A percentile compares a stretch with the other conserved stretches of the same genome.
Conservation (phyloP, 2,888 invertebrate species). For the Heliothis peltigera region DNA sequence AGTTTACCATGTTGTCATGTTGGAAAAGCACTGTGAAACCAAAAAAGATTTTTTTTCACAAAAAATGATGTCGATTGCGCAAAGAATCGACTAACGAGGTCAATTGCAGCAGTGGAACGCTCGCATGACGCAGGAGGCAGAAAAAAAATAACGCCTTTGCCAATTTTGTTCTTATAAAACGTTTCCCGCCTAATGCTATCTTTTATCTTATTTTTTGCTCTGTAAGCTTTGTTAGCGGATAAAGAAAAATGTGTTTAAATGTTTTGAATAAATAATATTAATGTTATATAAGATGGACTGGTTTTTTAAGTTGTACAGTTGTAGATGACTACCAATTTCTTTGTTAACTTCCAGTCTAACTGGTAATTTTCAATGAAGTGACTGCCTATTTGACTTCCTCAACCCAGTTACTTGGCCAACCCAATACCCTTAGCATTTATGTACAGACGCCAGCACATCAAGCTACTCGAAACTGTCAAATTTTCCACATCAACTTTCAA, state of each 20-base stretch:
- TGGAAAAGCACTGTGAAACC: conserved; percentile 35
- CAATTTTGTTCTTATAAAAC: conserved; percentile 44
- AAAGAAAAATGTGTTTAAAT: conserved; percentile 17
- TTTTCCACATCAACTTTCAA: too few relatives aligned
- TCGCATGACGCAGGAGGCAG: conserved; percentile 41
- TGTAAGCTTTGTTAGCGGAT: conserved; percentile 27
- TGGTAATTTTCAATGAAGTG: too few relatives aligned
- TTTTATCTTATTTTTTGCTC: conserved; percentile 37
- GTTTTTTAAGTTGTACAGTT: not conserved
- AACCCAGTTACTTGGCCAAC: too few relatives aligned
- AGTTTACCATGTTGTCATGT: conserved; percentile 9
- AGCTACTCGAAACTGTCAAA: too few relatives aligned
- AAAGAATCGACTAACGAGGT: conserved; percentile 48
- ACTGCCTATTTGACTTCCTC: too few relatives aligned
- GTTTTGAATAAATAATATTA: conserved; percentile 3
- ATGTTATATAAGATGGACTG: not conserved
- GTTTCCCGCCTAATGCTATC: conserved; percentile 43
- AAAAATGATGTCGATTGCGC: conserved; percentile 33
- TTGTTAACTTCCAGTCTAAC: too few relatives aligned
- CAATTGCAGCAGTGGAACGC: conserved; percentile 46
- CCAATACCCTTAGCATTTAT: too few relatives aligned
- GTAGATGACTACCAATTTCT: too few relatives aligned
- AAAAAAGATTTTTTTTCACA: conserved; percentile 25
- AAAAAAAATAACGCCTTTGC: conserved; percentile 49
- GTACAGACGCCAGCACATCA: too few relatives aligned